A percentile compares a stretch with the other conserved stretches of the same genome.
Evolutionary conservation across 2,888 invertebrate species (phyloP).

Genomic region (Spodoptera picta): DNA sequence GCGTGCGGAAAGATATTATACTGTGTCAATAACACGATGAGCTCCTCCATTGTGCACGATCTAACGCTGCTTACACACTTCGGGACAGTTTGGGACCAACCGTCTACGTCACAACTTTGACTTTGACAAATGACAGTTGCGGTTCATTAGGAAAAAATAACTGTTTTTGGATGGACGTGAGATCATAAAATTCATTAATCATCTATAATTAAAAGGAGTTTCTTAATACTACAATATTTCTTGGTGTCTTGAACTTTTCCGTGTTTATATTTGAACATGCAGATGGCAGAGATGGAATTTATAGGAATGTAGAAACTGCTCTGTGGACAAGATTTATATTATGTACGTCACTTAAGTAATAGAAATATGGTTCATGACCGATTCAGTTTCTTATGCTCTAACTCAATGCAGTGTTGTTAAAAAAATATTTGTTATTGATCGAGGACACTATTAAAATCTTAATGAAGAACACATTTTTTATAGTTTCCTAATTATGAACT

Average conservation of each 20-base stretch:
- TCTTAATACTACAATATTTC: slow-evolving; percentile 16
- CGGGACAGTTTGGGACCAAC: slow-evolving; percentile 8
- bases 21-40: slow-evolving; percentile 32
- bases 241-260: too few species aligned
- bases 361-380: background rate
- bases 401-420: too few species aligned
- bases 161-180: slow-evolving; percentile 4
- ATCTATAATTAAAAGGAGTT: slow-evolving; percentile 17
- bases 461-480: too few species aligned
- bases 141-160: slow-evolving; percentile 37
- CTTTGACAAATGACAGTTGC: slow-evolving; percentile 40
- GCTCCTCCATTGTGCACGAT: slow-evolving; percentile 1
- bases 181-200: slow-evolving; percentile 21
- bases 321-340: too few species aligned
- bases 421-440: too few species aligned
- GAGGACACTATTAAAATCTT: too few species aligned
- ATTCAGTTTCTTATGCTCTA: too few species aligned
- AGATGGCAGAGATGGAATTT: too few species aligned
- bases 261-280: too few species aligned
- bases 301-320: too few species aligned
- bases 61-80: slow-evolving; percentile 18
- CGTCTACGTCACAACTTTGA: background rate
- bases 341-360: too few species aligned
- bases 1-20: slow-evolving; percentile 37
- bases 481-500: too few species aligned